These are phyloP conservation scores for Hybognathus amarus DNA, from an alignment of 2,797 vertebrate species.

Conservation along the genomic window DNA sequence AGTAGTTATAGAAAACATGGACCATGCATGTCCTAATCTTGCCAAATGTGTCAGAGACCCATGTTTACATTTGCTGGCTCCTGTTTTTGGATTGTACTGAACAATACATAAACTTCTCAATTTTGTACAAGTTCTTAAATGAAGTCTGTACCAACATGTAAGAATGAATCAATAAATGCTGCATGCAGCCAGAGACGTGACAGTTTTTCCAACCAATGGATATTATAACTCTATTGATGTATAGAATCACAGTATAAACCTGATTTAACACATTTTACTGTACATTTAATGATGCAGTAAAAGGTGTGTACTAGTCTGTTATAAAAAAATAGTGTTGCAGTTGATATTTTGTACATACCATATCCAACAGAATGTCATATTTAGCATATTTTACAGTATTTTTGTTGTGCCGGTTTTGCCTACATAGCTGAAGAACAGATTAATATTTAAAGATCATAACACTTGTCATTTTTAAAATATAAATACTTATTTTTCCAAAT, in stretches of 20 bases:
- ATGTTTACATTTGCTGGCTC: conserved; percentile 63
- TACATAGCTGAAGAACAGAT: not conserved
- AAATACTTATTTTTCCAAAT: not conserved
- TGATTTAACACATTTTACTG: not conserved
- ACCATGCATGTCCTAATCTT: conserved; percentile 60
- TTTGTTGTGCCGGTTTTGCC: not conserved
- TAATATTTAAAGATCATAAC: not conserved
- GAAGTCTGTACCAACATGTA: conserved; percentile 76
- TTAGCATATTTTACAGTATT: not conserved
- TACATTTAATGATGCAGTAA: not conserved
- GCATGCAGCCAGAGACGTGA: conserved; percentile 83
- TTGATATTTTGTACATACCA: not conserved
- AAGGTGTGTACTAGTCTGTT: not conserved
- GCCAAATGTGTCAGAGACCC: conserved; percentile 53
- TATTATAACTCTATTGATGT: not conserved
- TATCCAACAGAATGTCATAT: not conserved
- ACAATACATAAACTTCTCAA: conserved; percentile 63
- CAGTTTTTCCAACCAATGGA: not conserved
- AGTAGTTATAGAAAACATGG: conserved; percentile 51
- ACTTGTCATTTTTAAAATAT: not conserved
- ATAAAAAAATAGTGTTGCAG: not conserved
- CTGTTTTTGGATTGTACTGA: conserved; percentile 55
- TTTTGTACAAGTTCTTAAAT: conserved; percentile 85
- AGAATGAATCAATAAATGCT: conserved; percentile 85
- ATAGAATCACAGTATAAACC: not conserved